These are phyloP conservation scores for Chaetophractus vellerosus DNA, from an alignment of 2,797 vertebrate genomes.

Conservation along the genomic window DNA sequence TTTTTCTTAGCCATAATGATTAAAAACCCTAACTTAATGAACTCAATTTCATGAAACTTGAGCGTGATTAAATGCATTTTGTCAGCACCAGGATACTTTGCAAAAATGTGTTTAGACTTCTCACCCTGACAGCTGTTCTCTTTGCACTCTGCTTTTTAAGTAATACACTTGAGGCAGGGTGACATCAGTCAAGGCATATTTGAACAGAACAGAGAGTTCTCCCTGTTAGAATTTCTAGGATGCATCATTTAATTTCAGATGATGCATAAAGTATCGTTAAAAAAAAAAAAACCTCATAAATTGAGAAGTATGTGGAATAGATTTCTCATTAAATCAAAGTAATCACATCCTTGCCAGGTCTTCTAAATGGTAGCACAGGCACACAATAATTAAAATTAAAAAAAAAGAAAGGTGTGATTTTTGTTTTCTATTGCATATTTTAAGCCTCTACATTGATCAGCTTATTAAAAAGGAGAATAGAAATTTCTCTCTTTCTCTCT, in stretches of 20 bases:
- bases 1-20: background rate
- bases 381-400: background rate
- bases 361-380: background rate
- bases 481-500: background rate
- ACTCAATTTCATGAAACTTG: constrained; percentile 33
- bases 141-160: constrained; percentile 65
- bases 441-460: background rate
- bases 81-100: constrained; percentile 21
- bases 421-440: background rate
- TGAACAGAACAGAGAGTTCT: constrained; percentile 22
- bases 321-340: background rate
- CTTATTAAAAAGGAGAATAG: background rate
- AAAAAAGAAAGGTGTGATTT: background rate
- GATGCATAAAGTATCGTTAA: background rate
- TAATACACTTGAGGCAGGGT: constrained; percentile 65
- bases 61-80: constrained; percentile 66
- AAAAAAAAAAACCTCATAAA: background rate
- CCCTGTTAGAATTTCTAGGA: constrained; percentile 53
- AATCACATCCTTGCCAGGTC: background rate
- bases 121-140: constrained; percentile 62
- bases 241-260: constrained; percentile 56
- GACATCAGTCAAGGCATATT: constrained; percentile 65
- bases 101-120: constrained; percentile 62
- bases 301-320: background rate
- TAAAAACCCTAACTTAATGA: constrained; percentile 12